A percentile compares a stretch with the other conserved stretches of the same genome.
These are phyloP conservation scores for Leuctra nigra DNA, from an alignment of 2,888 invertebrate species.

Conservation along the genomic window DNA sequence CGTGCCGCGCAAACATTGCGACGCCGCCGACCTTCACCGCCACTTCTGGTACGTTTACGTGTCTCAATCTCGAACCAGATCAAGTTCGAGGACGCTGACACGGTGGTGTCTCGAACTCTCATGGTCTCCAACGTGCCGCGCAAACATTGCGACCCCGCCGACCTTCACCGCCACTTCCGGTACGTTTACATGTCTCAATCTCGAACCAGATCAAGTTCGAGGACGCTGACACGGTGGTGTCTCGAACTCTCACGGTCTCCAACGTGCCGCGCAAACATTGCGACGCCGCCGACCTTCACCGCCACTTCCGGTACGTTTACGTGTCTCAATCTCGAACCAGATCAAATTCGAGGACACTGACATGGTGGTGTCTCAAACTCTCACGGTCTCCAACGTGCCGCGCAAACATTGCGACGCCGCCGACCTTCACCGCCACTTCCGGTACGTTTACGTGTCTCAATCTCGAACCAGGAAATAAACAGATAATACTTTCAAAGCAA, in stretches of 20 bases:
- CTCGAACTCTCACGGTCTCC: constrained; percentile 78
- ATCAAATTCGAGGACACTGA: constrained; percentile 43
- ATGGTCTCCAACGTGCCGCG: constrained; percentile 83
- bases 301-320: constrained; percentile 52
- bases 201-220: constrained; percentile 43
- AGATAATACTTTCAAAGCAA: too few relatives aligned
- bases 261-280: constrained; percentile 62
- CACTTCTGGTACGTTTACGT: constrained; percentile 54
- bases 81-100: constrained; percentile 41
- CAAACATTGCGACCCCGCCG: constrained; percentile 51
- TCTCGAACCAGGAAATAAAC: too few relatives aligned
- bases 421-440: constrained; percentile 60
- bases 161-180: constrained; percentile 58
- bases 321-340: too few relatives aligned
- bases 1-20: too few relatives aligned
- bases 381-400: constrained; percentile 86
- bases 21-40: too few relatives aligned
- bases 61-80: constrained; percentile 55
- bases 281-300: constrained; percentile 59
- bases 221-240: constrained; percentile 40
- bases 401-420: constrained; percentile 48
- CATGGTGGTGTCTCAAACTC: constrained; percentile 51
- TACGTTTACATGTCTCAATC: constrained; percentile 61
- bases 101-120: constrained; percentile 55
- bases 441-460: too few relatives aligned